Conservation (phyloP, 2,888 invertebrate genomes). For the Cylloceria caligata region DNA sequence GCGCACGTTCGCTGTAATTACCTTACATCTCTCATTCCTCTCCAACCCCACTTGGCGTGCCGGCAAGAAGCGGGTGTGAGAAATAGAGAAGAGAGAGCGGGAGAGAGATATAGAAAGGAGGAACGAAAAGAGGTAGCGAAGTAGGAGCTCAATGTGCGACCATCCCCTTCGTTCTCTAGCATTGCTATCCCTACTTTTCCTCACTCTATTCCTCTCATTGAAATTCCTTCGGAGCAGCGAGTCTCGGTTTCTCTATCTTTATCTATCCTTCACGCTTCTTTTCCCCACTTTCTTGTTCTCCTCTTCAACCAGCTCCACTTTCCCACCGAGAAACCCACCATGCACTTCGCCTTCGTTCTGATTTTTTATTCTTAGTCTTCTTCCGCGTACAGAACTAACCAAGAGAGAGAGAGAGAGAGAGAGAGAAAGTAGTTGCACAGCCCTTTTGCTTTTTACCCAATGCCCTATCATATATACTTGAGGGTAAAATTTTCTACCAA, state of each 20-base stretch:
- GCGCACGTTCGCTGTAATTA: slow-evolving; percentile 84
- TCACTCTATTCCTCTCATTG: slow-evolving; percentile 77
- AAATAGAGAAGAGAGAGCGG: slow-evolving; percentile 45
- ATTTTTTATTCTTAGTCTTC: slow-evolving; percentile 65
- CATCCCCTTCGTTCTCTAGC: slow-evolving; percentile 48
- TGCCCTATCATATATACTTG: slow-evolving; percentile 41
- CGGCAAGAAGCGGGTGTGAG: slow-evolving; percentile 70
- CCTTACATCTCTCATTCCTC: slow-evolving; percentile 84
- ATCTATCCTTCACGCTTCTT: slow-evolving; percentile 51
- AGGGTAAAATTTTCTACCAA: slow-evolving; percentile 74
- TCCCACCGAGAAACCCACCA: slow-evolving; percentile 45
- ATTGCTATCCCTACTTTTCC: slow-evolving; percentile 63
- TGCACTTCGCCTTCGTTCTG: slow-evolving; percentile 60
- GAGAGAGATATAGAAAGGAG: neutral
- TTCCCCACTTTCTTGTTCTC: slow-evolving; percentile 32
- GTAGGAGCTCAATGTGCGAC: slow-evolving; percentile 59
- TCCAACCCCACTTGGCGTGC: slow-evolving; percentile 72
- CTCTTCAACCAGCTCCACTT: slow-evolving; percentile 45
- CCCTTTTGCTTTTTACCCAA: slow-evolving; percentile 53
- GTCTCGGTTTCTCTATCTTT: slow-evolving; percentile 62
- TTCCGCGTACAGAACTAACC: neutral
- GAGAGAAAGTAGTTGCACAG: slow-evolving; percentile 32
- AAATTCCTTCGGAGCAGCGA: slow-evolving; percentile 76
- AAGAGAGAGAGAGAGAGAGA: neutral
- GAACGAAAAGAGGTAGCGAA: slow-evolving; percentile 31